Percentiles rank a stretch among this genome's conserved stretches.
Conservation (phyloP, 2,888 invertebrate genomes). For the Ctena decussata region DNA sequence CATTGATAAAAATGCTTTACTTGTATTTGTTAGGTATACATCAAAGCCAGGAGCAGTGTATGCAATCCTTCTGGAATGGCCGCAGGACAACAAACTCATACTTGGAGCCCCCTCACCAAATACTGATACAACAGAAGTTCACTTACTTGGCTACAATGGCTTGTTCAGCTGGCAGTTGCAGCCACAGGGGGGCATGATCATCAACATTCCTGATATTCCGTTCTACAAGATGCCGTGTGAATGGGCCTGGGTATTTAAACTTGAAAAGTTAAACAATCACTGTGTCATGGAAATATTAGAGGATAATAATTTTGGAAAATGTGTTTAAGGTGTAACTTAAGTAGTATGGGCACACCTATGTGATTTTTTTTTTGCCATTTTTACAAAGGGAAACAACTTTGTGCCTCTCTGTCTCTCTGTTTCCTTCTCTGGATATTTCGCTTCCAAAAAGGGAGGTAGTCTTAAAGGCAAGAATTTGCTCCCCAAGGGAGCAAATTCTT, state of each 20-base stretch:
- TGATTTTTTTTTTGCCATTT: no score
- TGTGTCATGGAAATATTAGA: background rate
- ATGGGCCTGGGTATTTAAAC: constrained; percentile 84
- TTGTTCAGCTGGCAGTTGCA: constrained; percentile 65
- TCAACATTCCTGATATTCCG: constrained; percentile 78
- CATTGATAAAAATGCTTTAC: no score
- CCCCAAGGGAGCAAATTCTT: no score
- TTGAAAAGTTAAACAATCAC: constrained; percentile 70
- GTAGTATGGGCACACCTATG: no score
- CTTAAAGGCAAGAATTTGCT: no score
- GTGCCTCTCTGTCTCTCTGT: no score
- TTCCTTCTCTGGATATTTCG: no score
- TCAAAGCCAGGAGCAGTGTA: constrained; percentile 88
- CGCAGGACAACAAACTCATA: constrained; percentile 88
- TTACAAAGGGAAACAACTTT: no score
- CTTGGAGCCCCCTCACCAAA: constrained; percentile 87
- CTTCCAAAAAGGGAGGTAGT: no score
- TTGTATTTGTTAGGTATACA: no score
- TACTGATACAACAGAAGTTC: constrained; percentile 85
- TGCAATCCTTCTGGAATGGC: constrained; percentile 92
- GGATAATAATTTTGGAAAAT: background rate
- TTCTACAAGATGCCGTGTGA: constrained; percentile 78
- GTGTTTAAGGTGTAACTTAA: no score
- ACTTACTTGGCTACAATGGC: constrained; percentile 88
- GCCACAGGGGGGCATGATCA: constrained; percentile 71